Conservation (phyloP, 92 coral and sea anemone genomes). For the Heteractis magnifica region DNA sequence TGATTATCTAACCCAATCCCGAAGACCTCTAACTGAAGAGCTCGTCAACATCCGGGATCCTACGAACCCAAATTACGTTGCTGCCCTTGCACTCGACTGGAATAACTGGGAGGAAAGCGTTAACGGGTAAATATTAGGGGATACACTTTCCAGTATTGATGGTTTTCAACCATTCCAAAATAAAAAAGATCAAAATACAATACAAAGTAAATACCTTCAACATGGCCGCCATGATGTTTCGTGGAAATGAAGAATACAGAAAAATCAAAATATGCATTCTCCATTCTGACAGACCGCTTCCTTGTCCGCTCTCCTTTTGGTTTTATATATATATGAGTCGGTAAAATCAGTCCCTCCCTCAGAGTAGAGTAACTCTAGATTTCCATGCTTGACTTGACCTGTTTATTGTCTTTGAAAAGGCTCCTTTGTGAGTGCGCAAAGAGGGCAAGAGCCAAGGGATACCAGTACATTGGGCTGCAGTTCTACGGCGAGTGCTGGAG, state of each 20-base stretch:
- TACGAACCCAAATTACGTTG: background rate
- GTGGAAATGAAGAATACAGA: too few species aligned
- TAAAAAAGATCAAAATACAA: too few species aligned
- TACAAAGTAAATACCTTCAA: background rate
- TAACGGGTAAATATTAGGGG: background rate
- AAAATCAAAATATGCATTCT: too few species aligned
- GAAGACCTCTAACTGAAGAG: background rate
- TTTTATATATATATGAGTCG: too few species aligned
- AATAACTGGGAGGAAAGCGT: background rate
- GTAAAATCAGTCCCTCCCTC: too few species aligned
- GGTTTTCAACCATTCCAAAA: background rate
- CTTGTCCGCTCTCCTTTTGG: too few species aligned
- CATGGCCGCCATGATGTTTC: too few species aligned
- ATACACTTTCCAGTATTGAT: background rate
- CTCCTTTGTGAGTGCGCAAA: constrained; percentile 3
- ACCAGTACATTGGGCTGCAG: constrained; percentile 12
- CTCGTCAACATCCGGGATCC: constrained; percentile 14
- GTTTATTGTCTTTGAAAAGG: background rate
- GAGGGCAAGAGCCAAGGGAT: background rate
- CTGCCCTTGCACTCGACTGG: background rate
- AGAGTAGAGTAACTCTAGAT: background rate
- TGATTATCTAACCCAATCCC: background rate
- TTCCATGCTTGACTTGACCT: background rate
- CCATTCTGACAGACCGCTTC: too few species aligned
- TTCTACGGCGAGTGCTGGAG: constrained; percentile 23